Base-by-base conservation (phyloP, 2,113 vertebrate genomes). In the Oryzias melastigma region DNA sequence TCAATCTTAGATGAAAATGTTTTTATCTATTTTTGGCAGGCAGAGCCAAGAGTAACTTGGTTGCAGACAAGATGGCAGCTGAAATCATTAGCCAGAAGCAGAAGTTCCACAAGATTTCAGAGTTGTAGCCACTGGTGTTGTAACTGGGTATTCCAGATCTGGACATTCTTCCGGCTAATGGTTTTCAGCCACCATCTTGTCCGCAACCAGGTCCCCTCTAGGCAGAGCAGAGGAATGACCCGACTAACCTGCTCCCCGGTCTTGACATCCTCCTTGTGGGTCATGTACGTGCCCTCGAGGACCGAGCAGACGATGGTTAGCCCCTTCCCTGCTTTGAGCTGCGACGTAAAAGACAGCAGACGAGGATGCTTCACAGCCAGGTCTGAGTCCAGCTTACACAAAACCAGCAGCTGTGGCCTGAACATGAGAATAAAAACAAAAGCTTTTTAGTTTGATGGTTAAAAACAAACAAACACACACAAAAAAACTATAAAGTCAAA, bases 271-370 rank as follows among this genome's bases (percentile, higher is more conserved):
- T 42, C 3, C 0, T 89, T 88, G 70, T 90, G 92, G 81, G 90
- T 92, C 93, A 98, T 92, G 81, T 91, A 98, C n/a, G 94, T 90
- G 51, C 96, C 97, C 77, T 94, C 91, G 62, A 99, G 91, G 47
- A 98, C 95, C 0, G 95, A 96, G 64, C 92, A 93, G 75, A 95
- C 93, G 1, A 98, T 99, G 71, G 96, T 98, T 71, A 99, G 86
- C 7, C 96, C 96, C 81, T 94, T 97, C 27, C 97, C 96, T 5
- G 96, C 97, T 89, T 99, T 99, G 63, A 99, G 88, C 81, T 99
- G 96, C 0, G 93, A 85, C 0, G 94, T 95, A 47, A 98, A 94
- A 63, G 95, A 95, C 57, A 99, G 92, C 44, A 99, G 79, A 19
- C 93, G 91, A 2, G 95, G 95, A 27, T 99, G 95, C 76, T 94